phyloP scores from a whole-genome alignment of 2,888 invertebrate species.

The Apomyelois bistriatella region DNA sequence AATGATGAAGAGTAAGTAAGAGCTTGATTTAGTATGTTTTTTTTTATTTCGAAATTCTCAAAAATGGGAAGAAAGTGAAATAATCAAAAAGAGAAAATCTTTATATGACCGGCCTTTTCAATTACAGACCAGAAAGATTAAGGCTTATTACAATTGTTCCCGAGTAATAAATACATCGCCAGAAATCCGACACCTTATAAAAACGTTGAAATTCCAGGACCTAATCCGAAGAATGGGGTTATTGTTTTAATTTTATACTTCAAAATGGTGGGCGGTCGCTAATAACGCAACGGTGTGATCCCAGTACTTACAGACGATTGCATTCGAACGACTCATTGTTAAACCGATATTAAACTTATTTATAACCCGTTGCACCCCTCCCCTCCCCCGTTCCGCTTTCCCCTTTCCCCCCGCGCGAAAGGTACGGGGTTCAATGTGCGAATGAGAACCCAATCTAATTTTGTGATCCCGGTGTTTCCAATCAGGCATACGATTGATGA shows the following conservation, averaged over 20 bases:
- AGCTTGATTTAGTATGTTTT: too few species aligned
- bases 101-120: too few species aligned
- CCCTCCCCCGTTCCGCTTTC: constrained; percentile 13
- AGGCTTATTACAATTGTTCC: too few species aligned
- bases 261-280: constrained; percentile 10
- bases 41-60: too few species aligned
- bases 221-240: neutral
- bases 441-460: constrained; percentile 42
- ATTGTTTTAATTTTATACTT: constrained; percentile 6
- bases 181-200: constrained; percentile 14
- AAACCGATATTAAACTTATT: constrained; percentile 36
- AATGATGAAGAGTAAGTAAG: too few species aligned
- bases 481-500: constrained; percentile 41
- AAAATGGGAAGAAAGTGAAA: too few species aligned
- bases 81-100: too few species aligned
- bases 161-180: neutral
- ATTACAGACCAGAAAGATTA: too few species aligned
- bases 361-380: constrained; percentile 35
- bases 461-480: constrained; percentile 40
- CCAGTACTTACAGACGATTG: constrained; percentile 34
- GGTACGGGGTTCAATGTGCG: constrained; percentile 24
- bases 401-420: constrained; percentile 15
- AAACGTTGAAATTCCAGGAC: constrained; percentile 1
- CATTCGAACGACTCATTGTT: constrained; percentile 38
- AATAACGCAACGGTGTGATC: constrained; percentile 20